A percentile compares a stretch with the other conserved stretches of the same genome.
Evolutionary conservation across 2,113 vertebrate genomes (phyloP).

Genomic region (Chunga burmeisteri): DNA sequence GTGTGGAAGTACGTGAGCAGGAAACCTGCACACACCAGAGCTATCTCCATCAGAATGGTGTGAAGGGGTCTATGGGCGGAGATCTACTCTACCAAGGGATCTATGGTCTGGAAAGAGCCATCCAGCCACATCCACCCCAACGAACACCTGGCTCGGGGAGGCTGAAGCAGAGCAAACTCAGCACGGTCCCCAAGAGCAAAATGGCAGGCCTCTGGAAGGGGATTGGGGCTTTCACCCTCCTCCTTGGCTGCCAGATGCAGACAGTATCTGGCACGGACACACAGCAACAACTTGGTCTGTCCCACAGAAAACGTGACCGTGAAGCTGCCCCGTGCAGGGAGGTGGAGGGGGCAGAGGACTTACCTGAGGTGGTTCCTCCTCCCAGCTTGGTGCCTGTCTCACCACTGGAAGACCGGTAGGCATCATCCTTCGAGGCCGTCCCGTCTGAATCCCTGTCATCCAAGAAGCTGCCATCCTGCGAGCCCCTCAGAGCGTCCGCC

Average conservation of each 20-base stretch:
- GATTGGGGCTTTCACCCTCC: background rate
- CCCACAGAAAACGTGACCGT: accelerated
- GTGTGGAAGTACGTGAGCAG: accelerated
- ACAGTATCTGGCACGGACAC: background rate
- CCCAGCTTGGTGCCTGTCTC: slow-evolving; percentile 63
- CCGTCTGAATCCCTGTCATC: slow-evolving; percentile 84
- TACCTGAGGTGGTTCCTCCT: slow-evolving; percentile 70
- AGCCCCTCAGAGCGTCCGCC: slow-evolving; percentile 56
- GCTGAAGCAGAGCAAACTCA: background rate
- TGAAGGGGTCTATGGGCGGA: background rate
- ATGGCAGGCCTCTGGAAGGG: background rate
- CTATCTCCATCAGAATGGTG: no score
- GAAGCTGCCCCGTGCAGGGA: accelerated
- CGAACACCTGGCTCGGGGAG: background rate
- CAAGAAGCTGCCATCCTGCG: slow-evolving; percentile 77
- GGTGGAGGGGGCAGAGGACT: background rate
- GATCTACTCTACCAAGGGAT: background rate
- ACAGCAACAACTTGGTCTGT: background rate
- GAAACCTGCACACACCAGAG: background rate
- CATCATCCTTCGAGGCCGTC: slow-evolving; percentile 77
- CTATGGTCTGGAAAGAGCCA: background rate
- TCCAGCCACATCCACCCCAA: background rate
- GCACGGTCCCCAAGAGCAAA: background rate
- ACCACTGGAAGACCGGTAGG: slow-evolving; percentile 70
- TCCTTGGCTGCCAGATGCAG: background rate